phyloP scores from a whole-genome alignment of 2,113 vertebrate species.

The Stegostoma tigrinum region DNA sequence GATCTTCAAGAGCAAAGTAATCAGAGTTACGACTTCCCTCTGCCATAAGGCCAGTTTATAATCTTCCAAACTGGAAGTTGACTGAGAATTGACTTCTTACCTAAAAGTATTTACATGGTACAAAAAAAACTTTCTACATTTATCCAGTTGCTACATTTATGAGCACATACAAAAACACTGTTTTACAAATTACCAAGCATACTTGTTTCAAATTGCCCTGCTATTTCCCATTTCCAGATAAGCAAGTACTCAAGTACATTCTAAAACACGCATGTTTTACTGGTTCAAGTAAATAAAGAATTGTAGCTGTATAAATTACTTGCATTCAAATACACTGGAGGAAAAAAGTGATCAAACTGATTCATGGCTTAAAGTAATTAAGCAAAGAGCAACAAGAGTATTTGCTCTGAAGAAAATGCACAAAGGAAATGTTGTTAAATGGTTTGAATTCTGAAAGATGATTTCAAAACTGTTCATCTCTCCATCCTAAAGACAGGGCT shows the following conservation, averaged over 20 bases:
- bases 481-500: background rate
- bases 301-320: background rate
- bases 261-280: background rate
- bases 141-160: background rate
- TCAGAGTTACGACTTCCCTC: background rate
- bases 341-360: background rate
- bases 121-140: background rate
- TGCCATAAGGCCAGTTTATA: background rate
- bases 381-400: background rate
- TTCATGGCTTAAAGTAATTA: background rate
- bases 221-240: background rate
- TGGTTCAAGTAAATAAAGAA: background rate
- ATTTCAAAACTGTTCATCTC: background rate
- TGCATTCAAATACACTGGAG: background rate
- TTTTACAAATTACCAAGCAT: background rate
- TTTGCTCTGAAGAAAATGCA: background rate
- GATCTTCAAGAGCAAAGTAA: background rate
- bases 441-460: background rate
- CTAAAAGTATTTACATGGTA: background rate
- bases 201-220: background rate
- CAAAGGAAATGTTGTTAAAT: background rate
- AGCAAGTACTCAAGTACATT: background rate
- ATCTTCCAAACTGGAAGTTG: background rate
- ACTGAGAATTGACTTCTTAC: background rate
- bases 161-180: background rate